These are phyloP conservation scores for Brevimyrus niger DNA, from an alignment of 2,113 vertebrate species.

Conservation along the genomic window DNA sequence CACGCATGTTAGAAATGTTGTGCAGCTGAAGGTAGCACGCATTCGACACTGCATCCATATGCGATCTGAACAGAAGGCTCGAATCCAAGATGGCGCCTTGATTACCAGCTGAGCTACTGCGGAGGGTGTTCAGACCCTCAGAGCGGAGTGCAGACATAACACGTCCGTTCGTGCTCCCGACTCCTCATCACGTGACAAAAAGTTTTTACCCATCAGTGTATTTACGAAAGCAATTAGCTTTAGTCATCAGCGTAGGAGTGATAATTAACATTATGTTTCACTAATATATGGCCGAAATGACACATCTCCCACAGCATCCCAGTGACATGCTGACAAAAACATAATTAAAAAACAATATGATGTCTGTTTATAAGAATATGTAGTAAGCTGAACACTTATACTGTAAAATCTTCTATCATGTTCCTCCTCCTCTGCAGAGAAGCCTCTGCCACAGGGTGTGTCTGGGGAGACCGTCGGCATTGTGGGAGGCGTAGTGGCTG, in stretches of 20 bases:
- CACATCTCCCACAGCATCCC: neutral
- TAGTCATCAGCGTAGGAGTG: neutral
- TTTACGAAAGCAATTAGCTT: neutral
- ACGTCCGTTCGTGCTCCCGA: neutral
- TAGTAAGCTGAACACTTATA: neutral
- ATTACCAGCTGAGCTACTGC: neutral
- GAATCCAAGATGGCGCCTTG: neutral
- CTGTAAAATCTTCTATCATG: neutral
- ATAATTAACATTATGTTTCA: neutral
- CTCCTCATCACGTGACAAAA: neutral
- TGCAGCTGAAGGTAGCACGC: neutral
- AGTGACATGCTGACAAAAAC: neutral
- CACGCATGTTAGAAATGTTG: neutral
- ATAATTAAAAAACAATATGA: neutral
- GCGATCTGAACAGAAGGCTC: neutral
- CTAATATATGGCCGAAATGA: neutral
- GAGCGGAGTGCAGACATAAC: neutral
- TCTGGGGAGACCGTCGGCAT: conserved; percentile 69
- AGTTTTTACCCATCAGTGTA: neutral
- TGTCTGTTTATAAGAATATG: neutral
- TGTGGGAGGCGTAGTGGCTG: conserved; percentile 66
- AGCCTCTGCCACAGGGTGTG: conserved; percentile 65
- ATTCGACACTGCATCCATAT: neutral
- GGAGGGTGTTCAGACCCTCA: neutral
- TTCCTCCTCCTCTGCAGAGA: conserved; percentile 65